phyloP scores from a whole-genome alignment of 2,113 vertebrate species.

The Aspiorhynchus laticeps region DNA sequence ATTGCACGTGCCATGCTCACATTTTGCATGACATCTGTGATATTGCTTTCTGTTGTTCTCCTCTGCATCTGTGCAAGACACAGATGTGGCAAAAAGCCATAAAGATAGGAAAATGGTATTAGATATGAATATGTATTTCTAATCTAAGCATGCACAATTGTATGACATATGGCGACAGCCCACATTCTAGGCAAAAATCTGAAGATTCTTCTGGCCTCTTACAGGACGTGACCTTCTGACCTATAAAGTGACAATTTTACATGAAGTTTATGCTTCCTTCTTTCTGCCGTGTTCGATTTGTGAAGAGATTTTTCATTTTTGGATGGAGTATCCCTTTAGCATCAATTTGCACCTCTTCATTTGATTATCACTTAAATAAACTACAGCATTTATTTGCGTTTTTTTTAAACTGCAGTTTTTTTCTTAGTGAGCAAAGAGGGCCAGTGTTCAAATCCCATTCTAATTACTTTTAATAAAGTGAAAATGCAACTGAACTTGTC shows the following conservation, averaged over 20 bases:
- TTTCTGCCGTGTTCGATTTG: neutral
- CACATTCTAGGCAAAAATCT: neutral
- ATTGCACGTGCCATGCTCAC: neutral
- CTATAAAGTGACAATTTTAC: neutral
- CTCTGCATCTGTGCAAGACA: neutral
- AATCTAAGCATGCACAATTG: neutral
- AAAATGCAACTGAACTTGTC: neutral
- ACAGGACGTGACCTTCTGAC: neutral
- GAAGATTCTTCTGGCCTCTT: neutral
- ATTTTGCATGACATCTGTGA: neutral
- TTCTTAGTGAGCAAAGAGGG: neutral
- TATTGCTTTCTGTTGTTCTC: neutral
- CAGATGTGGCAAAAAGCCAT: neutral
- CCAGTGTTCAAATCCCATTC: neutral
- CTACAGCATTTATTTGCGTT: neutral
- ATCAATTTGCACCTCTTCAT: neutral
- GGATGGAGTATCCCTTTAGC: neutral
- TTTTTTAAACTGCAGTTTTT: neutral
- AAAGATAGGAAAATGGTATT: neutral
- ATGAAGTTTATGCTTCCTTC: neutral
- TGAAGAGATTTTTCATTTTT: neutral
- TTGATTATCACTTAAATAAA: neutral
- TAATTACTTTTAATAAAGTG: neutral
- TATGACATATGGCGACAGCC: neutral
- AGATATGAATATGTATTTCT: neutral